Evolutionary conservation across 1,140 invertebrate genomes (phyloP), one percentile per base, ranked within the genome.

Genomic region (Amyelois transitella): DNA sequence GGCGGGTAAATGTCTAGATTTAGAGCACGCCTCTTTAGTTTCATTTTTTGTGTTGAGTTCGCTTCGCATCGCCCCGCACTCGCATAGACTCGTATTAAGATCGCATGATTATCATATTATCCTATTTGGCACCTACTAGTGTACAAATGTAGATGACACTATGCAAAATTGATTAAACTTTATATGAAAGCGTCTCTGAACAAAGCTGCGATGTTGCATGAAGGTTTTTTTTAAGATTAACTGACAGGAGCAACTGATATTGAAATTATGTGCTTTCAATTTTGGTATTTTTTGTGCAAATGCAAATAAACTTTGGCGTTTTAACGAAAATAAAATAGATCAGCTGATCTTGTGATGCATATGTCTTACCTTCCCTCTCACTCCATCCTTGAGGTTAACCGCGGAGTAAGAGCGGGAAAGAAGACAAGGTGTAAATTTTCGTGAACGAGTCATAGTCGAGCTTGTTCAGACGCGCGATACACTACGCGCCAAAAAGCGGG

Each of bases 21-120:
- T 48, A 25, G 60, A 28, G 56, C 61, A 63, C 61, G 61, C 61
- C 24, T 22, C 53, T 57, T 72, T 66, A 47, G 51, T 69, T 58
- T 62, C 50, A 14, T 43, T n/a, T 21, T 51, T 60, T 51, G 44
- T 59, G 53, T 73, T 70, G 66, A 60, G 58, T 68, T 66, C 43
- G 65, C 68, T 74, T 74, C 54, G 75, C 71, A 68, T 69, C 54
- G 60, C 63, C 62, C 67, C 55, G 51, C 54, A 56, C 53, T 48
- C 60, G 53, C 47, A 43, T 60, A 54, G 48, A 51, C 68, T 62
- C 64, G 58, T 58, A 65, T 62, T 62, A 57, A 66, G 66, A 62
- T 62, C 57, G 62, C 60, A 44, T 57, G 60, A 57, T 45, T 20
- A n/a, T 4, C 22, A 14, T 38, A 14, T 38, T 14, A 3, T 14